A percentile compares a stretch with the other conserved stretches of the same genome.
phyloP scores from a whole-genome alignment of 2,113 vertebrate genomes.

The Tragelaphus scriptus region DNA sequence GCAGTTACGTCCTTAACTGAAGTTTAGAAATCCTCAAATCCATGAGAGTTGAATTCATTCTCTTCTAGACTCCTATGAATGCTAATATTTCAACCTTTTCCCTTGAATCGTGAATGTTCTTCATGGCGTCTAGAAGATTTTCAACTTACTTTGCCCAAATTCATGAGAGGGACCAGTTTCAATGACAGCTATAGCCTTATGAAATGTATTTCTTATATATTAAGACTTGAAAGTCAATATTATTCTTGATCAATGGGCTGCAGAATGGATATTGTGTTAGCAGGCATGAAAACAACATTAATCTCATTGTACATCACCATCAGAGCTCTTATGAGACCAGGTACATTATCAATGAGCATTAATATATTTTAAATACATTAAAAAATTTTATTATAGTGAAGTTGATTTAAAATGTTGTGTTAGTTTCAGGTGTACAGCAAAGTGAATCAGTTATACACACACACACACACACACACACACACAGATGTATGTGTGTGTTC shows the following conservation, averaged over 20 bases:
- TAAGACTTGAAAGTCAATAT: neutral
- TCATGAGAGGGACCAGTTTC: neutral
- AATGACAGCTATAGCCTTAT: neutral
- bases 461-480: rapidly evolving
- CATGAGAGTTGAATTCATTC: neutral
- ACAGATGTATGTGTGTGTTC: neutral
- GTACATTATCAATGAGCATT: neutral
- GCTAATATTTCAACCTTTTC: neutral
- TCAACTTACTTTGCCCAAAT: neutral
- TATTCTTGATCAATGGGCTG: neutral
- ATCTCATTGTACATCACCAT: neutral
- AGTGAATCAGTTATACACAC: neutral
- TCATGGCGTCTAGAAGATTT: neutral
- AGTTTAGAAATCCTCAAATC: neutral
- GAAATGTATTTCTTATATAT: neutral
- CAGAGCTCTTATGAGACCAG: neutral
- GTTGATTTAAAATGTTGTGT: neutral
- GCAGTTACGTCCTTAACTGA: neutral
- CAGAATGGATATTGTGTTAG: neutral
- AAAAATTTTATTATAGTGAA: neutral
- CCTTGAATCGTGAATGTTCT: neutral
- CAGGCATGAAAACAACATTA: neutral
- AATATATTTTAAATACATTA: neutral
- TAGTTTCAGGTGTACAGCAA: neutral
- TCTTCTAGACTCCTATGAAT: neutral